A percentile compares a stretch with the other conserved stretches of the same genome.
These are phyloP conservation scores for Tor tambroides DNA, from an alignment of 2,113 vertebrate species.

Conservation along the genomic window DNA sequence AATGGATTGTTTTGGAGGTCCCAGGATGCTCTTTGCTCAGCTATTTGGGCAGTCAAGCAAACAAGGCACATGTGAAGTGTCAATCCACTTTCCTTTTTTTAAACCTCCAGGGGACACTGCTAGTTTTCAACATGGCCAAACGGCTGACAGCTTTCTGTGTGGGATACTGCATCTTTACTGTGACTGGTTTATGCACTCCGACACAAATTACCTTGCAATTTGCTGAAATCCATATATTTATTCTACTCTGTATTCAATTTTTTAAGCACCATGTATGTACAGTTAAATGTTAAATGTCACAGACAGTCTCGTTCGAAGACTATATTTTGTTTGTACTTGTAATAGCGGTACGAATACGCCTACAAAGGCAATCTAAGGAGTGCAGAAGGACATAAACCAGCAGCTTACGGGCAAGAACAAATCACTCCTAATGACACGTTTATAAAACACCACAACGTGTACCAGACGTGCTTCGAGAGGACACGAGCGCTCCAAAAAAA, in stretches of 20 bases:
- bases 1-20: constrained; percentile 45
- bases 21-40: constrained; percentile 40
- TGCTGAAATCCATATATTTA: background rate
- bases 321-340: background rate
- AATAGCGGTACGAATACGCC: background rate
- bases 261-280: background rate
- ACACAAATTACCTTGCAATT: background rate
- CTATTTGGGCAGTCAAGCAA: constrained; percentile 40
- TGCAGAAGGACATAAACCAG: constrained; percentile 24
- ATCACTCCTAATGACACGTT: background rate
- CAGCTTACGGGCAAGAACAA: background rate
- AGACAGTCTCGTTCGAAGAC: background rate
- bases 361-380: background rate
- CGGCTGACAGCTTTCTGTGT: constrained; percentile 5
- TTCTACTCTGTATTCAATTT: background rate
- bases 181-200: constrained; percentile 10
- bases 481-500: background rate
- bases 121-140: constrained; percentile 16
- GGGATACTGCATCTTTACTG: constrained; percentile 31
- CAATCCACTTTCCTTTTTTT: constrained; percentile 32
- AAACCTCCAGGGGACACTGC: constrained; percentile 14
- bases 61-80: constrained; percentile 49
- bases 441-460: constrained; percentile 7
- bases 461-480: background rate
- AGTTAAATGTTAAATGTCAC: background rate